Evolutionary conservation across 2,888 invertebrate genomes (phyloP).

Genomic region (Mellilla xanthometata): DNA sequence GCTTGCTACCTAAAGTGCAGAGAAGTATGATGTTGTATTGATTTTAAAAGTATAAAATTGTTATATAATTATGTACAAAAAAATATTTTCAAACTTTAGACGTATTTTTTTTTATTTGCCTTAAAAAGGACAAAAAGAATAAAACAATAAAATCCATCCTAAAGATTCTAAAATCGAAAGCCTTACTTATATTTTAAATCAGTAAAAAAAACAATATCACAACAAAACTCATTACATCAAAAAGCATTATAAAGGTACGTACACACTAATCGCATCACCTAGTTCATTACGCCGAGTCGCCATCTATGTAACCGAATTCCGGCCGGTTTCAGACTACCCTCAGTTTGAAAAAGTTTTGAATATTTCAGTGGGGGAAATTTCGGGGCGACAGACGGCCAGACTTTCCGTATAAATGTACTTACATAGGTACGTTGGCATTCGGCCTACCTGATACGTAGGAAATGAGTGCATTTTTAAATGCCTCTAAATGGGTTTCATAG

Average conservation of each 20-base stretch:
- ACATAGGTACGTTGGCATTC: constrained; percentile 2
- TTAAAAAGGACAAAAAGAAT: too few relatives aligned
- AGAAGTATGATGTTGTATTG: too few relatives aligned
- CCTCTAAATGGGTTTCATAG: neutral
- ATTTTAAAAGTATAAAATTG: too few relatives aligned
- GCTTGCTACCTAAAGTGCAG: too few relatives aligned
- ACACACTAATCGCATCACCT: constrained; percentile 25
- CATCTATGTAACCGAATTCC: constrained; percentile 25
- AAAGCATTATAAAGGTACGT: constrained; percentile 20
- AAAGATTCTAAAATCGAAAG: too few relatives aligned
- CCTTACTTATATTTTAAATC: neutral
- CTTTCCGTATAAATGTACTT: too few relatives aligned
- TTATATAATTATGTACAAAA: too few relatives aligned
- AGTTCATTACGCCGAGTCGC: constrained; percentile 17
- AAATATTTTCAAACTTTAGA: too few relatives aligned
- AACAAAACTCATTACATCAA: constrained; percentile 24
- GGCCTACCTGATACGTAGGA: constrained; percentile 1
- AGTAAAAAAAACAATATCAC: neutral
- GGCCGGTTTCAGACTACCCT: constrained; percentile 37
- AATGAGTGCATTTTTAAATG: constrained; percentile 4
- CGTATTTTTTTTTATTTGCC: too few relatives aligned
- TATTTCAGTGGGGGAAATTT: constrained; percentile 55
- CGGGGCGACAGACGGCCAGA: constrained; percentile 43
- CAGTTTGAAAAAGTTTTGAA: constrained; percentile 54
- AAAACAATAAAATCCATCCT: too few relatives aligned